phyloP scores from a whole-genome alignment of 2,113 vertebrate species.

The Tricholaema leucomelas region DNA sequence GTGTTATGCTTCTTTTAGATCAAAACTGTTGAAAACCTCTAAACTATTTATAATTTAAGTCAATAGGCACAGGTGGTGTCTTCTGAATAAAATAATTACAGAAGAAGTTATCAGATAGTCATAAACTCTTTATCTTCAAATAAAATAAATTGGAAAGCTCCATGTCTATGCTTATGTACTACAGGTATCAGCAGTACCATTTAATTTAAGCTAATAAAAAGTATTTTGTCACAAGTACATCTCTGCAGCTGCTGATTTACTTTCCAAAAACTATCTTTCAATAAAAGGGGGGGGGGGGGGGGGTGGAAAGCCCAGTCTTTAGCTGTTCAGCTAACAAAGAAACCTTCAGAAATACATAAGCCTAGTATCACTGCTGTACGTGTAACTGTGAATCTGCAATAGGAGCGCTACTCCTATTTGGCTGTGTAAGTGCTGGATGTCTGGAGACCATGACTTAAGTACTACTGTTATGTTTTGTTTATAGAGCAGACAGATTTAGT shows the following conservation, averaged over 20 bases:
- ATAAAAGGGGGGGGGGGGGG: too few species aligned
- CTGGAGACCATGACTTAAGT: neutral
- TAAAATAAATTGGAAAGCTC: neutral
- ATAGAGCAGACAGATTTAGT: too few species aligned
- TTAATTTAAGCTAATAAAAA: neutral
- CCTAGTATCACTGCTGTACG: neutral
- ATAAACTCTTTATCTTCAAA: neutral
- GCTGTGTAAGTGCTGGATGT: neutral
- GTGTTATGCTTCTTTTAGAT: neutral
- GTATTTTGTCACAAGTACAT: neutral
- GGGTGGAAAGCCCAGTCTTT: neutral
- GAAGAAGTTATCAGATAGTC: neutral
- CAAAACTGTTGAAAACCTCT: neutral
- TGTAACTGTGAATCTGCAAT: neutral
- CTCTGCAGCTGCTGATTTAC: neutral
- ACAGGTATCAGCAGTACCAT: neutral
- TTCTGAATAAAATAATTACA: constrained; percentile 3
- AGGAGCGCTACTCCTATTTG: neutral
- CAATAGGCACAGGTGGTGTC: neutral
- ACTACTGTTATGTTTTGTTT: neutral
- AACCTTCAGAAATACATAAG: neutral
- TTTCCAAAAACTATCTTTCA: neutral
- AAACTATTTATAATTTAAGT: neutral
- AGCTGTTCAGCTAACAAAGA: neutral
- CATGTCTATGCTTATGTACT: neutral